Evolutionary conservation across 2,113 vertebrate genomes (phyloP), one percentile per base, ranked within the genome.

Genomic region (Amblyopsis rosae): DNA sequence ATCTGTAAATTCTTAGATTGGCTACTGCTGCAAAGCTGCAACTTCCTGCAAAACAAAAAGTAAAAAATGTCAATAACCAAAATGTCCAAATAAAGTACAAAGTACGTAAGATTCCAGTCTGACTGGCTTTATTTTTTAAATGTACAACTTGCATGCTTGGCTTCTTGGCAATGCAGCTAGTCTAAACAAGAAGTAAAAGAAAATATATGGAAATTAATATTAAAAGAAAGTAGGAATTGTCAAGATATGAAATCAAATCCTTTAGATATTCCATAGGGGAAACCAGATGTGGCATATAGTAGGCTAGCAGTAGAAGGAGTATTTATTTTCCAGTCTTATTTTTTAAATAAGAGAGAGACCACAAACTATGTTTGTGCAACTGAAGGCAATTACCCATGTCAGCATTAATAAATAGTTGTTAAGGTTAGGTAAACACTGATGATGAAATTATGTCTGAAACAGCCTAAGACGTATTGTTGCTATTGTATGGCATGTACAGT

Each of bases 31-130:
- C 86, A 77, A 3, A 86, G 81, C 59, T 89, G 88, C 65, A 90
- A 72, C 72, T 93, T 94, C 70, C 93, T 94, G 82, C 72, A 76
- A 57, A 61, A 85, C 57, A 68, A 60, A 73, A 60, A 53, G 32
- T 64, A 63, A 72, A 72, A n/a, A 75, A 66, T 5, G 59, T 32
- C 4, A 45, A 47, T 15, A 66, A 9, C 57, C 5, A 66, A 45
- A 59, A 10, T 65, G 3, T 11, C 8, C 53, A 33, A 1, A 19
- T 4, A 2, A 55, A 16, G 16, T 13, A 12, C n/a, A 8, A 1
- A 55, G 60, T 56, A 7, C 19, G 12, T 58, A 65, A 69, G 6
- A 1, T 33, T 51, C 0, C 15, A 15, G 12, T 73, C 32, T 6
- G 50, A 74, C n/a, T 53, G 26, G 3, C 6, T 6, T 57, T 9